Conservation (phyloP, 37 sponge, comb jelly and placozoan genomes). For the Dysidea cf. avara region DNA sequence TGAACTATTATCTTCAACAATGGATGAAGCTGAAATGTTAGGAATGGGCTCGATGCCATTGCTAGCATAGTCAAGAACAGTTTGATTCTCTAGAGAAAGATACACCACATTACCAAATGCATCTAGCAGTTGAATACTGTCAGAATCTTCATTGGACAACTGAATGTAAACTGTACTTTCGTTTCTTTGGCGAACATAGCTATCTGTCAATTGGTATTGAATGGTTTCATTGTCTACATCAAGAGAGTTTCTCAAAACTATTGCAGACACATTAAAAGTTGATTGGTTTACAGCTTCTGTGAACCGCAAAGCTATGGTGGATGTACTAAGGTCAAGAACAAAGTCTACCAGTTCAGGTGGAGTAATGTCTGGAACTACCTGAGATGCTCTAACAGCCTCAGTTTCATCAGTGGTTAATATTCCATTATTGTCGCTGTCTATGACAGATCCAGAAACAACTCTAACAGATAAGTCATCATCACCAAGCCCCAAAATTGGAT, state of each 20-base stretch:
- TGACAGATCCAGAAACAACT: constrained; percentile 46
- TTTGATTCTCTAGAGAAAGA: constrained; percentile 17
- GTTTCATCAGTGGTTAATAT: constrained; percentile 20
- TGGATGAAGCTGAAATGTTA: constrained; percentile 9
- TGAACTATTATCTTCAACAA: constrained; percentile 53
- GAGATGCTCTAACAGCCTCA: constrained; percentile 37
- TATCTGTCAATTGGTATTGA: constrained; percentile 33
- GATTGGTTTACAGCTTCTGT: constrained; percentile 64
- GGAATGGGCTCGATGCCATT: constrained; percentile 26
- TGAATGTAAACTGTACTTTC: constrained; percentile 44
- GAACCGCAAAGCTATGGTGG: constrained; percentile 60
- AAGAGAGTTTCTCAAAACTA: constrained; percentile 34
- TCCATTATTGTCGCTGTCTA: constrained; percentile 32
- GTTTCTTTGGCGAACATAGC: constrained; percentile 10
- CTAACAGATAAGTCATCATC: constrained; percentile 41
- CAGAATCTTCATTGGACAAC: constrained; percentile 53
- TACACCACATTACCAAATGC: constrained; percentile 34
- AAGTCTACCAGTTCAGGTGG: constrained; percentile 56
- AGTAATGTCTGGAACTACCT: constrained; percentile 51
- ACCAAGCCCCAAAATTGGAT: constrained; percentile 8
- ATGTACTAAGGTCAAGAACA: constrained; percentile 52
- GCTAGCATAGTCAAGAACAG: constrained; percentile 61
- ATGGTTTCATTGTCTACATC: not conserved
- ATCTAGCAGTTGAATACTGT: constrained; percentile 65
- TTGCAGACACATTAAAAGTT: constrained; percentile 34